phyloP scores from a whole-genome alignment of 2,797 vertebrate species.

The Acridotheres tristis region DNA sequence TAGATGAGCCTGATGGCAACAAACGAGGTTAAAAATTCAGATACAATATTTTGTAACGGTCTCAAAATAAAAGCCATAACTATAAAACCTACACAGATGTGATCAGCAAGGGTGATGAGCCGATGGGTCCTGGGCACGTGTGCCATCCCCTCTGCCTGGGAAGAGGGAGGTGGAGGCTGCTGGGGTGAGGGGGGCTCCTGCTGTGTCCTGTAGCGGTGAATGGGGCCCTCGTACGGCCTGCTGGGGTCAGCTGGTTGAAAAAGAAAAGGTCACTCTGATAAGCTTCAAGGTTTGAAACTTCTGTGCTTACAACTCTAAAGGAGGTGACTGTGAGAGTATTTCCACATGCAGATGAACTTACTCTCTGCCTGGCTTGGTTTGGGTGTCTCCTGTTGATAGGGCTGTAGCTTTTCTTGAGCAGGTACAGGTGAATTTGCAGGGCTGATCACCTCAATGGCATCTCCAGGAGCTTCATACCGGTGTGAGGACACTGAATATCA shows the following conservation, averaged over 20 bases:
- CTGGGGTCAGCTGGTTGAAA: slow-evolving; percentile 73
- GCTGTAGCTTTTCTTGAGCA: slow-evolving; percentile 86
- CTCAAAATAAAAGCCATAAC: background rate
- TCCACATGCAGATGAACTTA: slow-evolving; percentile 57
- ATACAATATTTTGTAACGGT: background rate
- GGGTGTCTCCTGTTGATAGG: slow-evolving; percentile 79
- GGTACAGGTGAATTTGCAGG: slow-evolving; percentile 92
- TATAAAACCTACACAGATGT: slow-evolving; percentile 90
- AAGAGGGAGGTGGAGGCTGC: slow-evolving; percentile 70
- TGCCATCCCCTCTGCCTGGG: slow-evolving; percentile 84
- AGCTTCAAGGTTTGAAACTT: background rate
- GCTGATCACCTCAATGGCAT: slow-evolving; percentile 96
- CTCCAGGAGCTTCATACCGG: slow-evolving; percentile 88
- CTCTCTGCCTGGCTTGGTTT: slow-evolving; percentile 84
- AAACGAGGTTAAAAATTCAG: background rate
- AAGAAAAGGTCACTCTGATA: background rate
- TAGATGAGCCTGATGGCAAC: background rate
- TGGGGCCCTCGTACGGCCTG: slow-evolving; percentile 82
- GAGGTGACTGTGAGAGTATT: background rate
- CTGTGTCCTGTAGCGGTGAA: slow-evolving; percentile 84
- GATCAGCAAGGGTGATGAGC: slow-evolving; percentile 96
- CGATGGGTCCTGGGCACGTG: slow-evolving; percentile 90
- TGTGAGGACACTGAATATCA: slow-evolving; percentile 85
- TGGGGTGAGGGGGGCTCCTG: slow-evolving; percentile 85
- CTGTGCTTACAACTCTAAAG: background rate